These are phyloP conservation scores for Philhelius pedissequus DNA, from an alignment of 2,888 invertebrate genomes.

Conservation along the genomic window DNA sequence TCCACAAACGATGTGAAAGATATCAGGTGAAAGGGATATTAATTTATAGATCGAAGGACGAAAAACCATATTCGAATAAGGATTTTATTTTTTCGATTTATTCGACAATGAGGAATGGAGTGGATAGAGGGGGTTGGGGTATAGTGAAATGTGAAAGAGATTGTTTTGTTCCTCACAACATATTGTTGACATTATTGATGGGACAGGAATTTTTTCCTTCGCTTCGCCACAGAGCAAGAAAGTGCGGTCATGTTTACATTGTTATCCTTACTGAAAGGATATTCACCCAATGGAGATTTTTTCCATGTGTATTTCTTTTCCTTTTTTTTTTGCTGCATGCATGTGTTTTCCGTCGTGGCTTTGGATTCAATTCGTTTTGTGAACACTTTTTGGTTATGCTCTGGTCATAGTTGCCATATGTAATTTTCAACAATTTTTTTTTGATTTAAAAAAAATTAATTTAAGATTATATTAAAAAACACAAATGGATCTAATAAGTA, in stretches of 20 bases:
- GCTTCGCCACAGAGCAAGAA: neutral
- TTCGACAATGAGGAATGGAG: neutral
- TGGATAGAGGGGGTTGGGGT: neutral
- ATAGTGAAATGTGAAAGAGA: neutral
- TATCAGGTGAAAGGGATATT: constrained; percentile 67
- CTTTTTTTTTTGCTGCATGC: constrained; percentile 8
- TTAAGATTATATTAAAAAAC: too few relatives aligned
- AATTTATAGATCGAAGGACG: constrained; percentile 59
- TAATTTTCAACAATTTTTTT: neutral
- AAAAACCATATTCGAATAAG: neutral
- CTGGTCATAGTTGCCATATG: neutral
- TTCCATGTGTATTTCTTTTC: neutral
- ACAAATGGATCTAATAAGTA: too few relatives aligned
- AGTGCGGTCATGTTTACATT: constrained; percentile 50
- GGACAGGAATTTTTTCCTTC: constrained; percentile 35
- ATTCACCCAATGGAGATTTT: constrained; percentile 33
- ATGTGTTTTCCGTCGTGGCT: neutral
- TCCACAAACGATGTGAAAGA: constrained; percentile 65
- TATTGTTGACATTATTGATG: constrained; percentile 67
- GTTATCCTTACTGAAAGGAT: constrained; percentile 44
- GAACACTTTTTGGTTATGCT: neutral
- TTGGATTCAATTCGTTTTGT: constrained; percentile 6
- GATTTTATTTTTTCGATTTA: neutral
- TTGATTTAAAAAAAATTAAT: too few relatives aligned
- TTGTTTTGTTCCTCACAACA: constrained; percentile 32